phyloP scores from a whole-genome alignment of 2,888 invertebrate species.

The Drosophila siamana region DNA sequence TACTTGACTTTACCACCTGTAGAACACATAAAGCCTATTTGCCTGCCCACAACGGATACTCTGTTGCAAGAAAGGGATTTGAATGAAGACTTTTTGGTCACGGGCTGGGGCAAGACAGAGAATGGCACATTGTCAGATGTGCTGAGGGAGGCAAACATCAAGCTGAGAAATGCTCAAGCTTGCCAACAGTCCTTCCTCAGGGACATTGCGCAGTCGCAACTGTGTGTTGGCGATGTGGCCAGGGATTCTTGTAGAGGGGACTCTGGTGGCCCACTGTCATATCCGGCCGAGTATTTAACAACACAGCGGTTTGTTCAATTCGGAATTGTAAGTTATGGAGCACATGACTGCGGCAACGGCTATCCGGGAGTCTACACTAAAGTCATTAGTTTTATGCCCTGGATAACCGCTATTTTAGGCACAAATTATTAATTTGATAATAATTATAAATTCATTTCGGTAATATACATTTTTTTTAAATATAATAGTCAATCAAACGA shows the following conservation, averaged over 20 bases:
- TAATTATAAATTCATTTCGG: too few species aligned
- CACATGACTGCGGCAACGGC: constrained; percentile 17
- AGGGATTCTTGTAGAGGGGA: constrained; percentile 42
- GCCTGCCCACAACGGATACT: constrained; percentile 26
- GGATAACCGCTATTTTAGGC: constrained; percentile 34
- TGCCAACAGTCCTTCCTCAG: constrained; percentile 9
- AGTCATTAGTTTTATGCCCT: constrained; percentile 32
- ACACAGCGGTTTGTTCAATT: constrained; percentile 37
- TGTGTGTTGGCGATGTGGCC: constrained; percentile 24
- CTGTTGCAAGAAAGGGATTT: constrained; percentile 15
- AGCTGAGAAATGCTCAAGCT: not conserved
- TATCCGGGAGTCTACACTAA: constrained; percentile 43
- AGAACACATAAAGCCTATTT: constrained; percentile 45
- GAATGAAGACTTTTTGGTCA: constrained; percentile 15
- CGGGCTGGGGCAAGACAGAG: constrained; percentile 42
- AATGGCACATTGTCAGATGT: constrained; percentile 18
- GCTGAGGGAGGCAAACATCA: constrained; percentile 19
- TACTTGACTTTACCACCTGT: not conserved
- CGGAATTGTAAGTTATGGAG: constrained; percentile 45
- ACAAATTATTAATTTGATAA: constrained; percentile 1
- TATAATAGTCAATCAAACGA: too few species aligned
- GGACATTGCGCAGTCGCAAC: constrained; percentile 16
- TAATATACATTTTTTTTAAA: too few species aligned
- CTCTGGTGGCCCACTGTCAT: constrained; percentile 41
- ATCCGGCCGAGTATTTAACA: constrained; percentile 1